Evolutionary conservation across 2,797 vertebrate species (phyloP).

Genomic region (Sebastes minor): DNA sequence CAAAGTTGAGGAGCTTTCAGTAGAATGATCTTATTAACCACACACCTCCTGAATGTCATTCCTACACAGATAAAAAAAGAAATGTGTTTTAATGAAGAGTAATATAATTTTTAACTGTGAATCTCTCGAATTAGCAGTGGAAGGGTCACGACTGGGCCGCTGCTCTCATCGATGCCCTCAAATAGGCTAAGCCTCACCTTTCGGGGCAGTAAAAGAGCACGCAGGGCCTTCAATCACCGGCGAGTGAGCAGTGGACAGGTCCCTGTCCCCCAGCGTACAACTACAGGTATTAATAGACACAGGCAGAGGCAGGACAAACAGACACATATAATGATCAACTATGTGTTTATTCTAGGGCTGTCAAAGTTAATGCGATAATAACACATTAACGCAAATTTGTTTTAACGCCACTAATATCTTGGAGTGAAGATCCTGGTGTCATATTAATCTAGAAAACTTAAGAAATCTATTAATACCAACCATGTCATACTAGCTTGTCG

Average conservation of each 20-base stretch:
- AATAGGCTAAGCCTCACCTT: constrained; percentile 73
- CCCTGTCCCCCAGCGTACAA: constrained; percentile 15
- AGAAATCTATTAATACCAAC: too few species aligned
- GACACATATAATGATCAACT: not conserved
- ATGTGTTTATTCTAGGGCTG: not conserved
- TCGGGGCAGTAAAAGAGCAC: constrained; percentile 66
- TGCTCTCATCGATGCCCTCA: constrained; percentile 61
- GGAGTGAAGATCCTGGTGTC: too few species aligned
- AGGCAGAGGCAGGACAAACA: constrained; percentile 4
- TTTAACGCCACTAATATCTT: not conserved
- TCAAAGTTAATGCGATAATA: too few species aligned
- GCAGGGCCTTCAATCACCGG: constrained; percentile 62
- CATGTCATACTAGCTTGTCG: too few species aligned
- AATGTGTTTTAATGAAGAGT: constrained; percentile 70
- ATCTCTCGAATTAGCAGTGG: constrained; percentile 72
- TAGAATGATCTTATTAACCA: constrained; percentile 69
- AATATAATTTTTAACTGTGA: constrained; percentile 75
- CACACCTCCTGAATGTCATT: constrained; percentile 62
- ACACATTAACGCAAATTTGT: fast-evolving
- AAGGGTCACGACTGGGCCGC: constrained; percentile 57
- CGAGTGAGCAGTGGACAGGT: constrained; percentile 47
- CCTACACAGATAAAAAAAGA: constrained; percentile 58
- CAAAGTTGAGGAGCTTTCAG: constrained; percentile 49
- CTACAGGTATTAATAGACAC: constrained; percentile 62
- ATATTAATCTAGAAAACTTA: too few species aligned